Percentiles rank a stretch among this genome's conserved stretches.
Conservation (phyloP, 2,888 invertebrate genomes). For the Pimpla rufipes region DNA sequence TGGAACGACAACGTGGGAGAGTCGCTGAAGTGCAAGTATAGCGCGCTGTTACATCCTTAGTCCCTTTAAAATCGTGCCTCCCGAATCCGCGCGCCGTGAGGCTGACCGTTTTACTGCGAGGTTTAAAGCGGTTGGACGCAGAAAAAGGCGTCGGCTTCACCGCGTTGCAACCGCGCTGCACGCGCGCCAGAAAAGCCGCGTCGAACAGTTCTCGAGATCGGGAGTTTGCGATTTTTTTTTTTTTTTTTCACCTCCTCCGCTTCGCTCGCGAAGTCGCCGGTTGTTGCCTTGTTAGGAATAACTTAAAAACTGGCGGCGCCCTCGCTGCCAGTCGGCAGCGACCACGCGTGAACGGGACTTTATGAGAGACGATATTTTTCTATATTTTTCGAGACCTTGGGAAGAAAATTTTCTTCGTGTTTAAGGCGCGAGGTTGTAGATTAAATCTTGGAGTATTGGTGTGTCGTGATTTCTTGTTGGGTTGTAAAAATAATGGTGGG, state of each 20-base stretch:
- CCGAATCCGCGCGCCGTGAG: slow-evolving; percentile 2
- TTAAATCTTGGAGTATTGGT: no score
- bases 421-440: no score
- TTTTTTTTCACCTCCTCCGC: no score
- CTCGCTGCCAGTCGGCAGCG: background rate
- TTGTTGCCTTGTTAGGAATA: slow-evolving; percentile 52
- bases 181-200: background rate
- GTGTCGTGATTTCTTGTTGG: no score
- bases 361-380: background rate
- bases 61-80: slow-evolving; percentile 20
- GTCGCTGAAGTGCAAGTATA: background rate
- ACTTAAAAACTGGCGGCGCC: slow-evolving; percentile 35
- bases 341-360: background rate
- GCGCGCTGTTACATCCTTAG: slow-evolving; percentile 10
- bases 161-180: background rate
- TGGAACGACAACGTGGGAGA: slow-evolving; percentile 63
- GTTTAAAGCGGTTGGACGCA: background rate
- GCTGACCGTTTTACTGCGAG: slow-evolving; percentile 15
- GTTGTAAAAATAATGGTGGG: no score
- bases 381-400: background rate
- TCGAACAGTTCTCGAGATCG: slow-evolving; percentile 23
- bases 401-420: no score
- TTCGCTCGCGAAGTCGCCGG: background rate
- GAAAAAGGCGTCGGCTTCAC: background rate
- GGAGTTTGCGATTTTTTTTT: slow-evolving; percentile 33